phyloP scores from a whole-genome alignment of 2,888 invertebrate genomes.

The Oscheius onirici region DNA sequence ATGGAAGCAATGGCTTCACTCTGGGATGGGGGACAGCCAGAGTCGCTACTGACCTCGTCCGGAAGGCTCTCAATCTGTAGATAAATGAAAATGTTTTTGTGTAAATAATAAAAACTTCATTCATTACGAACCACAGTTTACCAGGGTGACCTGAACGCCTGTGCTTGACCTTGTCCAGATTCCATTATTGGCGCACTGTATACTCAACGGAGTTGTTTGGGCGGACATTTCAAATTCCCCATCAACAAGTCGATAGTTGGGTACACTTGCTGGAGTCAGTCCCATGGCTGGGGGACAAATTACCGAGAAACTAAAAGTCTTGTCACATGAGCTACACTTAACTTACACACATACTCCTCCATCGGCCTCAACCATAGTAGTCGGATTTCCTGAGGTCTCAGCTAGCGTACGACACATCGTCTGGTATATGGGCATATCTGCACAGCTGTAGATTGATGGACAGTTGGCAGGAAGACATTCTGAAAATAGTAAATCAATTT shows the following conservation, averaged over 20 bases:
- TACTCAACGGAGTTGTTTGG: not conserved
- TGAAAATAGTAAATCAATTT: no score
- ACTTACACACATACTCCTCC: not conserved
- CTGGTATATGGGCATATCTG: not conserved
- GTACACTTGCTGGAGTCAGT: not conserved
- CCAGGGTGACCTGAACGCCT: not conserved
- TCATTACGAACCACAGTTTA: no score
- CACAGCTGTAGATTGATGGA: not conserved
- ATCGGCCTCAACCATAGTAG: not conserved
- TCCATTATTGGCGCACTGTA: not conserved
- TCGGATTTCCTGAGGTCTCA: not conserved
- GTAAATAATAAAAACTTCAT: no score
- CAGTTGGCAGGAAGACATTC: not conserved
- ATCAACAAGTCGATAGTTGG: not conserved
- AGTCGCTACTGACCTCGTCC: constrained; percentile 38
- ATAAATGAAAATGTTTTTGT: not conserved
- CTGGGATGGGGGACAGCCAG: constrained; percentile 63
- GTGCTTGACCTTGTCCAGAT: not conserved
- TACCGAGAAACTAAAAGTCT: not conserved
- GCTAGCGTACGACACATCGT: not conserved
- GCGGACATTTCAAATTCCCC: not conserved
- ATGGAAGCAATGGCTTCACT: constrained; percentile 67
- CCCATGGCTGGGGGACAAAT: not conserved
- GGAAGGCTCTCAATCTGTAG: not conserved
- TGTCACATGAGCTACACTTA: no score